phyloP scores from a whole-genome alignment of 2,113 vertebrate genomes.

The Alethe diademata region DNA sequence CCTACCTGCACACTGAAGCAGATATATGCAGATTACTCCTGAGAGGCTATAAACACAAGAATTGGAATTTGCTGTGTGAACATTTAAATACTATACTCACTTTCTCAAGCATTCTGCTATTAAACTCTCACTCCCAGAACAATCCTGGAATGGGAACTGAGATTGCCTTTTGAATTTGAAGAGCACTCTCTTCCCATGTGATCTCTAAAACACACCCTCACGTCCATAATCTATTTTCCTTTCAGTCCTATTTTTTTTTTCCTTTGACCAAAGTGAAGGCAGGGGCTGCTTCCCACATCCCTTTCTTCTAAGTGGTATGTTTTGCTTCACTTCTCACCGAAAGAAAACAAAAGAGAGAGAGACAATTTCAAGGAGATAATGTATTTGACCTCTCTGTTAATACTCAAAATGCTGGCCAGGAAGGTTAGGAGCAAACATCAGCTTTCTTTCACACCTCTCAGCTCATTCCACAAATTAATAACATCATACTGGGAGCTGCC shows the following conservation, averaged over 20 bases:
- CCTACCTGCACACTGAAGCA: not conserved
- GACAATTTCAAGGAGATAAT: constrained; percentile 58
- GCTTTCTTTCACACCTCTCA: constrained; percentile 74
- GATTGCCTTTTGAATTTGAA: not conserved
- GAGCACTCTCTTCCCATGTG: not conserved
- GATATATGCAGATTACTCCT: not conserved
- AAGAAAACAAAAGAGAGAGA: not conserved
- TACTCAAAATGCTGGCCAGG: constrained; percentile 70
- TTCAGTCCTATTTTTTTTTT: not conserved
- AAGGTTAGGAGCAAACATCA: constrained; percentile 73
- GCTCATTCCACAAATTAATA: constrained; percentile 76
- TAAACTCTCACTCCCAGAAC: not conserved
- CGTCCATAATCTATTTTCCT: not conserved
- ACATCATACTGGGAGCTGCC: constrained; percentile 53
- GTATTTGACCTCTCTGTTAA: constrained; percentile 63
- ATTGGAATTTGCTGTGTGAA: not conserved
- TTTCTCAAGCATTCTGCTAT: rapidly evolving
- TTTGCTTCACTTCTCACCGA: not conserved
- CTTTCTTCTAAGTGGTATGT: not conserved
- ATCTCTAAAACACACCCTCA: not conserved
- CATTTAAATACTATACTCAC: not conserved
- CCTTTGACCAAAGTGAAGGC: not conserved
- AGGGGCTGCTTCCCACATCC: not conserved
- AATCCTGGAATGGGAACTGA: not conserved
- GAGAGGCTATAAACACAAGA: not conserved